Evolutionary conservation across 2,888 invertebrate genomes (phyloP).

Genomic region (Melieria picta): DNA sequence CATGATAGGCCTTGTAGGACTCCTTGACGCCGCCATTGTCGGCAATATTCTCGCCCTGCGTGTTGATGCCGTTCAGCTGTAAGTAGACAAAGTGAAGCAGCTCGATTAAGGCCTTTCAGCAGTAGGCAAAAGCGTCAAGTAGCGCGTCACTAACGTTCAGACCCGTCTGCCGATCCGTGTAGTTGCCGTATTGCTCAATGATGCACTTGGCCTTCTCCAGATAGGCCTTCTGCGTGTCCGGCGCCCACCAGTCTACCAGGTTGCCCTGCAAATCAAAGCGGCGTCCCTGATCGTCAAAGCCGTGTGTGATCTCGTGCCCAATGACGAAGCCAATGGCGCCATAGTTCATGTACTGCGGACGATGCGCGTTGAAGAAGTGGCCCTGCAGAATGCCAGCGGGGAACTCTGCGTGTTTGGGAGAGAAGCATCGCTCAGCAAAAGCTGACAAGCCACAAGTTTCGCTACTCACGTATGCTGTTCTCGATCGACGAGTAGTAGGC

Average conservation of each 20-base stretch:
- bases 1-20: slow-evolving; percentile 84
- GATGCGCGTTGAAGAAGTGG: slow-evolving; percentile 86
- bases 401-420: slow-evolving; percentile 73
- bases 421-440: not conserved
- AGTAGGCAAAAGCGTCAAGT: not conserved
- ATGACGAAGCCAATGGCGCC: slow-evolving; percentile 92
- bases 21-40: slow-evolving; percentile 94
- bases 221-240: slow-evolving; percentile 83
- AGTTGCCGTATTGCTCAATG: slow-evolving; percentile 93
- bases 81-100: slow-evolving; percentile 46
- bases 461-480: slow-evolving; percentile 84
- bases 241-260: slow-evolving; percentile 92
- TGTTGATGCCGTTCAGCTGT: slow-evolving; percentile 89
- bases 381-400: slow-evolving; percentile 94
- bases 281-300: slow-evolving; percentile 88
- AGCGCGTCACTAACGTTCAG: slow-evolving; percentile 62
- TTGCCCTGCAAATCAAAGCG: slow-evolving; percentile 94
- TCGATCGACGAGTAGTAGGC: slow-evolving; percentile 87
- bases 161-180: slow-evolving; percentile 80
- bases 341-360: slow-evolving; percentile 92
- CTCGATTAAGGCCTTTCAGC: not conserved
- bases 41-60: slow-evolving; percentile 94
- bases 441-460: not conserved
- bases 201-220: slow-evolving; percentile 88
- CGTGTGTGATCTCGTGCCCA: slow-evolving; percentile 92